Evolutionary conservation across 53 echinoderm and acorn worm genomes (phyloP), one percentile per base, ranked within the genome.

Genomic region (Apostichopus leukothele): DNA sequence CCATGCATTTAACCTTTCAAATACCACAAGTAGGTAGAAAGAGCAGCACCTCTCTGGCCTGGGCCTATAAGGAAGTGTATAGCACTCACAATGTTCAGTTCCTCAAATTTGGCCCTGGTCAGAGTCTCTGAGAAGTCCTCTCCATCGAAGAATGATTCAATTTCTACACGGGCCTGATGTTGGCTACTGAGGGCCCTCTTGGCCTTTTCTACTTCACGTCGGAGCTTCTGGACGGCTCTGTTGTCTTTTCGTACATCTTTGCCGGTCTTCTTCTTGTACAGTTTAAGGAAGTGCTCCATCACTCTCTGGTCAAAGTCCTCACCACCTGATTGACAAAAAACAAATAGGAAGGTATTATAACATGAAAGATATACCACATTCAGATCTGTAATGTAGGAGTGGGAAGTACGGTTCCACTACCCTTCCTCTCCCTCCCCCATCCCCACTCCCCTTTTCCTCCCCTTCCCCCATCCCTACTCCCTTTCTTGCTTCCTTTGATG

Each of bases 261-360:
- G 55, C 98, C 98, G 90, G 95, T 97, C 94, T 97, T 97, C 80
- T 97, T 97, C 94, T 97, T 97, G 98, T 97, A 97, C 71, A 97
- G 77, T 83, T 97, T 97, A 90, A 97, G 94, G 90, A 97, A 97
- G 61, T 97, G 94, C 21, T 97, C 95, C 98, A 97, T 97, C 12
- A 97, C 98, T 84, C 93, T 95, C 90, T 95, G 98, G 78, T 97
- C 98, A 90, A 97, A 97, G 63, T 97, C 98, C 86, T 97, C 98
- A 94, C 98, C 98, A 86, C 97, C 96, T 96, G 76, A n/a, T 68
- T 39, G 39, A 39, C 3, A 3, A 39, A 3, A 39, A 39, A 39
- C 39, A 27, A 39, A 39, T 39, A 3, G 39, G 39, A 39, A 39
- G 27, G 39, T 39, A 39, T 39, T 39, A 39, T 39, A 39, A 39